Conservation (phyloP, 2,113 vertebrate genomes). For the Saguinus imperator region DNA sequence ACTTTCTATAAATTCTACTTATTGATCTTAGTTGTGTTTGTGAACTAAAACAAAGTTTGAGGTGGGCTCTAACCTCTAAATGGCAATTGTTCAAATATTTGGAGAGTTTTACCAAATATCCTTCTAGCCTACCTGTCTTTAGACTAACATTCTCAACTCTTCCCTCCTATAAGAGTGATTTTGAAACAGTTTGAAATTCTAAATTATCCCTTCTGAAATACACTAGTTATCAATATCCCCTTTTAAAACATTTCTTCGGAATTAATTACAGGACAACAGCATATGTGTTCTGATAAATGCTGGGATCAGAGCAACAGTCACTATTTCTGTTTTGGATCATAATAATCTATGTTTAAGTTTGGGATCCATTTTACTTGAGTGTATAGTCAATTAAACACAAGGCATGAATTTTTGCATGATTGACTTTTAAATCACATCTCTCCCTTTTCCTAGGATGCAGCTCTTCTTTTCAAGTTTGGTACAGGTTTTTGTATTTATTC, state of each 20-base stretch:
- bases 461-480: neutral
- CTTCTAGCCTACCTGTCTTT: neutral
- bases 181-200: constrained; percentile 3
- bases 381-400: neutral
- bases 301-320: neutral
- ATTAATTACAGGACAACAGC: neutral
- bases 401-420: neutral
- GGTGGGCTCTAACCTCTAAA: neutral
- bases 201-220: neutral
- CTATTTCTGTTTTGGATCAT: neutral
- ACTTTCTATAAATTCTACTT: neutral
- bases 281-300: neutral
- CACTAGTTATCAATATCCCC: neutral
- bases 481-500: neutral
- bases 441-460: neutral
- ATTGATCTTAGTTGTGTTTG: neutral
- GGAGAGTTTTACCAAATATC: neutral
- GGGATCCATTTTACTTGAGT: neutral
- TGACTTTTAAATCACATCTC: neutral
- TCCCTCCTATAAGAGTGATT: neutral
- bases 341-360: neutral
- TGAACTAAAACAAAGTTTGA: neutral
- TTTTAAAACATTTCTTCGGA: neutral
- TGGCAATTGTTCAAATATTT: neutral
- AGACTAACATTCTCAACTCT: neutral